A percentile compares a stretch with the other conserved stretches of the same genome.
These are phyloP conservation scores for Drosophila formosana DNA, from an alignment of 2,888 invertebrate genomes.

Conservation along the genomic window DNA sequence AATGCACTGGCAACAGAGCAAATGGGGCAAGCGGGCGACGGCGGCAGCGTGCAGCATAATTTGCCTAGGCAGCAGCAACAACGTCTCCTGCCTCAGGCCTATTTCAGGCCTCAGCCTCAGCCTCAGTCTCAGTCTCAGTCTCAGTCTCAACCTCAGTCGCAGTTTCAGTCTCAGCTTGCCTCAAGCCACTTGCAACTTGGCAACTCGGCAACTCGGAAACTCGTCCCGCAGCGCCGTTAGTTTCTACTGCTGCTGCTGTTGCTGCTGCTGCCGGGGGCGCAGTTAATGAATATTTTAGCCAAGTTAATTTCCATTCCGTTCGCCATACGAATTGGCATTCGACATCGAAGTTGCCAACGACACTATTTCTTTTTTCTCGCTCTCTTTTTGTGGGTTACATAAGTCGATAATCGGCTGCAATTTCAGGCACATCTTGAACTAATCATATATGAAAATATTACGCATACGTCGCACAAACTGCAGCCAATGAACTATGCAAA, in stretches of 20 bases:
- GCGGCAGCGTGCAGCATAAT: constrained; percentile 50
- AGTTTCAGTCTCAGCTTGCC: not conserved
- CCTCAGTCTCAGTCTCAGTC: not conserved
- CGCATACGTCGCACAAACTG: constrained; percentile 62
- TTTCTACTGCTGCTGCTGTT: constrained; percentile 22
- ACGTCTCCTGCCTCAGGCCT: constrained; percentile 5
- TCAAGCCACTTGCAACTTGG: constrained; percentile 36
- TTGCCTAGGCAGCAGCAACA: constrained; percentile 38
- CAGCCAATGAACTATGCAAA: not conserved
- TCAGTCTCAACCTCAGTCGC: too few relatives aligned
- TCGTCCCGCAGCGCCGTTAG: constrained; percentile 32
- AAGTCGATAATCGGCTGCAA: constrained; percentile 22
- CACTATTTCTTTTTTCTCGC: constrained; percentile 7
- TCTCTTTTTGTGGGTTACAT: constrained; percentile 37
- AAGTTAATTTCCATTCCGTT: constrained; percentile 50
- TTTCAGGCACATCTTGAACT: not conserved
- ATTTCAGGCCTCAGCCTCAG: not conserved
- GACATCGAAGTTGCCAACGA: constrained; percentile 25
- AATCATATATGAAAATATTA: constrained; percentile 46
- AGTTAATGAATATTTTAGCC: constrained; percentile 75
- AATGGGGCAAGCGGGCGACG: constrained; percentile 3
- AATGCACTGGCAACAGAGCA: constrained; percentile 59
- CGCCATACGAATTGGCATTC: constrained; percentile 23
- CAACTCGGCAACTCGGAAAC: not conserved
- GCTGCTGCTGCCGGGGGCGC: constrained; percentile 29